These are phyloP conservation scores for Halictus ligatus DNA, from an alignment of 2,888 invertebrate species.

Conservation along the genomic window DNA sequence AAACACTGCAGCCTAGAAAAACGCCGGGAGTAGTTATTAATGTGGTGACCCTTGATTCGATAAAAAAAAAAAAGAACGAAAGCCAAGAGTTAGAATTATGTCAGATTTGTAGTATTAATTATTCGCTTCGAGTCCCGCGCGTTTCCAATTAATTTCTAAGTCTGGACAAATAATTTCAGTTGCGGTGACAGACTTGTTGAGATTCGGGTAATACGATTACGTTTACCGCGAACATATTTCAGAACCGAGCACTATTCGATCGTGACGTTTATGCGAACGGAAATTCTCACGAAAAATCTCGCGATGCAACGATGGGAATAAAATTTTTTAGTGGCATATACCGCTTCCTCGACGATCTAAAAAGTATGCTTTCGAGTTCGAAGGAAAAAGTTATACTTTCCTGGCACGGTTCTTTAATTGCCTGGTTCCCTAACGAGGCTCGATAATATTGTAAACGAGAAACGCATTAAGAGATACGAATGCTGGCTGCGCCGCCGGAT, in stretches of 20 bases:
- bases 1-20: no score
- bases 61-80: no score
- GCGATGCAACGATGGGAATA: neutral
- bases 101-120: no score
- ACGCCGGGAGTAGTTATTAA: no score
- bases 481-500: constrained; percentile 17
- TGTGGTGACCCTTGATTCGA: no score
- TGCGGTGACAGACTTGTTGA: no score
- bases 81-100: no score
- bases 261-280: neutral
- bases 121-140: no score
- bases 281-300: neutral
- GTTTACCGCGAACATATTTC: neutral
- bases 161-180: no score
- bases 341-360: neutral
- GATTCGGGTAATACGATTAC: neutral
- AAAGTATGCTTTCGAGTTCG: neutral
- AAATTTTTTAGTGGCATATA: neutral
- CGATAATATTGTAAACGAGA: constrained; percentile 7
- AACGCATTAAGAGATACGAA: constrained; percentile 7
- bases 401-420: constrained; percentile 36
- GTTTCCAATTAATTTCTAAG: no score
- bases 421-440: neutral
- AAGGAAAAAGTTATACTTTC: constrained; percentile 3
- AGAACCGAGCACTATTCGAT: neutral